A percentile compares a stretch with the other conserved stretches of the same genome.
These are phyloP conservation scores for Trimorus sp. DNA, from an alignment of 2,888 invertebrate species.

Conservation along the genomic window DNA sequence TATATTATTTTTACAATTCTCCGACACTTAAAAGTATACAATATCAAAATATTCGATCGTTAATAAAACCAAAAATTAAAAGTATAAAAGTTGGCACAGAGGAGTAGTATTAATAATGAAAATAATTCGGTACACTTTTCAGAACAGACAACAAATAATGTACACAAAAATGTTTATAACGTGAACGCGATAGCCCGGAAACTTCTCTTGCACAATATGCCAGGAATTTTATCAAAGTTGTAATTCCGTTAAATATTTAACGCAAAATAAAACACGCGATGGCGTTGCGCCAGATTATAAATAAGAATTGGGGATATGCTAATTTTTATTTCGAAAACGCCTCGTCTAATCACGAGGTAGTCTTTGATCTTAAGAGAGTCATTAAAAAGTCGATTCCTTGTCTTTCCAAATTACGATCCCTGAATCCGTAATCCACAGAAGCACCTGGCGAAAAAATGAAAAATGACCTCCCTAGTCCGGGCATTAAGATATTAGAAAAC, in stretches of 20 bases:
- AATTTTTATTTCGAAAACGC: neutral
- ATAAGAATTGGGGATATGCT: constrained; percentile 8
- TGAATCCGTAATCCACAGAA: constrained; percentile 20
- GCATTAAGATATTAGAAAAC: constrained; percentile 45
- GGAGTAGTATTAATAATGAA: constrained; percentile 20
- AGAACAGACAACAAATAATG: constrained; percentile 35
- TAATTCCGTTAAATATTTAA: constrained; percentile 26
- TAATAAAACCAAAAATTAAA: too few relatives aligned
- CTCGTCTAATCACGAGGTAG: neutral
- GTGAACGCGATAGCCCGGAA: constrained; percentile 23
- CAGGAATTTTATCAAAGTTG: constrained; percentile 26
- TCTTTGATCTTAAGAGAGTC: constrained; percentile 10
- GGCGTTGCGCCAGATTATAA: constrained; percentile 1
- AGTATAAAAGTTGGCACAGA: constrained; percentile 1
- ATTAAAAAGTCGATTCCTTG: constrained; percentile 34
- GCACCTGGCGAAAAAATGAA: constrained; percentile 55
- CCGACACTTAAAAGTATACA: neutral
- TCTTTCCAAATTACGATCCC: constrained; percentile 25
- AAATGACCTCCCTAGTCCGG: constrained; percentile 18
- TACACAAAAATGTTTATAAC: constrained; percentile 35
- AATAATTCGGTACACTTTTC: neutral
- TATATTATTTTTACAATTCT: too few relatives aligned
- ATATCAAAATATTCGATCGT: too few relatives aligned
- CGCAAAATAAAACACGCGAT: constrained; percentile 20
- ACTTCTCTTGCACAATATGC: constrained; percentile 24